Conservation (phyloP, 1,140 invertebrate species). For the Neodiprion lecontei region DNA sequence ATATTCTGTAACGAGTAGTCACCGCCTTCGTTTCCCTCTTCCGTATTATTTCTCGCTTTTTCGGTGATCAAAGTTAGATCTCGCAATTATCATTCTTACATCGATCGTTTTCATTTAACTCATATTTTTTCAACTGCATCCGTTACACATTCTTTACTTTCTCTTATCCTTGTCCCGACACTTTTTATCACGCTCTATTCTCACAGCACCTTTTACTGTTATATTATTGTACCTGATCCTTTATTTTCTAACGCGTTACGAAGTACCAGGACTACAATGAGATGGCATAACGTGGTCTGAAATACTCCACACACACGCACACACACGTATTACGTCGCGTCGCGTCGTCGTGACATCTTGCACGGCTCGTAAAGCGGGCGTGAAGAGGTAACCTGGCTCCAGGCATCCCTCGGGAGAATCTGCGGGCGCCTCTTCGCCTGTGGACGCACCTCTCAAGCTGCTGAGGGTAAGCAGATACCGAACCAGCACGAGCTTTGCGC, state of each 20-base stretch:
- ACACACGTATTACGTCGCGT: no score
- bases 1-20: background rate
- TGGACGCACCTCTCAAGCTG: no score
- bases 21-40: constrained; percentile 11
- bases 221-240: no score
- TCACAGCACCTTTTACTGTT: no score
- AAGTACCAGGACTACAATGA: background rate
- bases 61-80: background rate
- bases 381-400: background rate
- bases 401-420: background rate
- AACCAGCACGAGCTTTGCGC: no score
- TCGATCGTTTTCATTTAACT: background rate
- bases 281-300: background rate
- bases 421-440: no score
- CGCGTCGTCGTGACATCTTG: background rate
- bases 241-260: no score
- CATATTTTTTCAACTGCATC: constrained; percentile 2
- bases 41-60: constrained; percentile 5
- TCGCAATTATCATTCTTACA: no score
- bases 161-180: no score
- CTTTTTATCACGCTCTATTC: no score
- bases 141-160: background rate
- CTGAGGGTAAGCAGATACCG: no score
- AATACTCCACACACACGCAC: no score
- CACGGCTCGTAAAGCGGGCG: background rate